Evolutionary conservation across 2,888 invertebrate species (phyloP).

Genomic region (Hedychridium roseum): DNA sequence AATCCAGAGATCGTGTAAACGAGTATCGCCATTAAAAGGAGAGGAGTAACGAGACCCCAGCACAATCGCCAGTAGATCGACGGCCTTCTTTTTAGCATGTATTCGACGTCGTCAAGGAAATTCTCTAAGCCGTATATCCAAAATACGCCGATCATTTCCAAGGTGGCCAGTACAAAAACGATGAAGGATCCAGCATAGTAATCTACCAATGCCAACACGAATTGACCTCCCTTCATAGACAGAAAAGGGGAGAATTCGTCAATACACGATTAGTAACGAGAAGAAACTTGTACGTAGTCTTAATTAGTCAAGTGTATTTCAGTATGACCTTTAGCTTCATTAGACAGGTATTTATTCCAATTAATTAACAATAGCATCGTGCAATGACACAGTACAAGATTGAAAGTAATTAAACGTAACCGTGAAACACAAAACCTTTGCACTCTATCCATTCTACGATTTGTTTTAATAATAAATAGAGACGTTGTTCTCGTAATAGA

Average conservation of each 20-base stretch:
- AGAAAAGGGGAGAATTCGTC: neutral
- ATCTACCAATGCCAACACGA: slow-evolving; percentile 63
- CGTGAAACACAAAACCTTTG: too few relatives aligned
- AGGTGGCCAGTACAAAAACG: slow-evolving; percentile 63
- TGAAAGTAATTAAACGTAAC: too few relatives aligned
- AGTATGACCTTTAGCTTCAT: too few relatives aligned
- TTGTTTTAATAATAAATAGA: too few relatives aligned
- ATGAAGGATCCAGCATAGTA: slow-evolving; percentile 64
- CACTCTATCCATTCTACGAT: too few relatives aligned
- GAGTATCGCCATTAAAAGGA: slow-evolving; percentile 74
- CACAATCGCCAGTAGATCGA: slow-evolving; percentile 82
- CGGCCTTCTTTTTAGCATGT: slow-evolving; percentile 77
- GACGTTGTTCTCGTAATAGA: too few relatives aligned
- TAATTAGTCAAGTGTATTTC: too few relatives aligned
- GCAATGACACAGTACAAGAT: too few relatives aligned
- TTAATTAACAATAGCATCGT: too few relatives aligned
- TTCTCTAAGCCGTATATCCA: slow-evolving; percentile 69
- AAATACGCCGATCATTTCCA: slow-evolving; percentile 63
- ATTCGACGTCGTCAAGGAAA: slow-evolving; percentile 78
- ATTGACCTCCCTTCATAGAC: slow-evolving; percentile 63
- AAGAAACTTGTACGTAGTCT: too few relatives aligned
- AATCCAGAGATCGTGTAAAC: slow-evolving; percentile 74
- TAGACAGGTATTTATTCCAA: too few relatives aligned
- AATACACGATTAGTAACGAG: too few relatives aligned
- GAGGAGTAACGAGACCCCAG: slow-evolving; percentile 80